These are phyloP conservation scores for Hemiscyllium ocellatum DNA, from an alignment of 2,113 vertebrate genomes.

Conservation along the genomic window DNA sequence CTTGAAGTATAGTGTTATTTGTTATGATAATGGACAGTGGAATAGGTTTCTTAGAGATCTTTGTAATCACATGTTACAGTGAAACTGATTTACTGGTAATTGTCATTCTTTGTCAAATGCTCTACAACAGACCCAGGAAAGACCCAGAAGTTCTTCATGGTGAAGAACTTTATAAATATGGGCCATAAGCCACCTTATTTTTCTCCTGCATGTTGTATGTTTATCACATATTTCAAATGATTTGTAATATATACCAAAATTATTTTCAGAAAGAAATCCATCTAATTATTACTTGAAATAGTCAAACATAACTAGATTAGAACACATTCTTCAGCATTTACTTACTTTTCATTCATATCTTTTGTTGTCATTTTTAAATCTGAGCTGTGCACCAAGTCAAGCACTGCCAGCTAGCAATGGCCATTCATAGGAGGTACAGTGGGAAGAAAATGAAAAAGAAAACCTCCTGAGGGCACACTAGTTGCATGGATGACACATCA, in stretches of 20 bases:
- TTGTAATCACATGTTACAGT: not conserved
- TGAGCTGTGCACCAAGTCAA: too few species aligned
- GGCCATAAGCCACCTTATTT: not conserved
- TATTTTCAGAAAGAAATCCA: not conserved
- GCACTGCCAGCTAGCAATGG: too few species aligned
- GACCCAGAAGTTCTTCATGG: not conserved
- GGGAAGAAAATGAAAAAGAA: too few species aligned
- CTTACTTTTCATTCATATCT: too few species aligned
- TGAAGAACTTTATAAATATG: not conserved
- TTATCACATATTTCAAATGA: not conserved
- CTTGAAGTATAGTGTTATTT: not conserved
- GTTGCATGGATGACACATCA: too few species aligned
- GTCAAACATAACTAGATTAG: too few species aligned
- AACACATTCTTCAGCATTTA: too few species aligned
- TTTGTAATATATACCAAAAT: not conserved
- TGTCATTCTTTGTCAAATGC: not conserved
- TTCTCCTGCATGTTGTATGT: too few species aligned
- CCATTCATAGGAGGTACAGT: too few species aligned
- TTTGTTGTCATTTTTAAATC: too few species aligned
- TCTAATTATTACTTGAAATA: not conserved
- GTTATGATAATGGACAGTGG: not conserved
- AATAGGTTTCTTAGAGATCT: not conserved
- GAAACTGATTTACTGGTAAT: not conserved
- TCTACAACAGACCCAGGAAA: not conserved
- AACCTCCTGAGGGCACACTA: too few species aligned